Conservation (phyloP, 2,113 vertebrate species). For the Microtus oregoni region DNA sequence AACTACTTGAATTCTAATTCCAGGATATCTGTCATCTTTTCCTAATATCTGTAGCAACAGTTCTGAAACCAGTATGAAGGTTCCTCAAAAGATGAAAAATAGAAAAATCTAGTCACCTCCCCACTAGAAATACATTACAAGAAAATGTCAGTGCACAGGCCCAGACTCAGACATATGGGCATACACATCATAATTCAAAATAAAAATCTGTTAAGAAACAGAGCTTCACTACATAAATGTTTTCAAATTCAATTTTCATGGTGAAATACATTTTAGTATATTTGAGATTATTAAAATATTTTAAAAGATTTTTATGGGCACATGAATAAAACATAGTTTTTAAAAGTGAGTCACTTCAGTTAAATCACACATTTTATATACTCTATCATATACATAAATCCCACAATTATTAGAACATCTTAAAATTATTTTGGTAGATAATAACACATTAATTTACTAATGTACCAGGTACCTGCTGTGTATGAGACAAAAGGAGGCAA, state of each 20-base stretch:
- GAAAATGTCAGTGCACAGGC: neutral
- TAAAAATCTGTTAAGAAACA: constrained; percentile 24
- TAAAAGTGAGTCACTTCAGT: neutral
- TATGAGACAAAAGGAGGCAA: neutral
- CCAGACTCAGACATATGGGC: neutral
- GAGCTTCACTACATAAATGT: neutral
- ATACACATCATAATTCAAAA: neutral
- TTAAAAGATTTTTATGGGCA: neutral
- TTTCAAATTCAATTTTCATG: neutral
- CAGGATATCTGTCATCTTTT: neutral
- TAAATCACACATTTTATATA: neutral
- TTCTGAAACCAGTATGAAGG: neutral
- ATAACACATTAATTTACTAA: constrained; percentile 39
- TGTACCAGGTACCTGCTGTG: neutral
- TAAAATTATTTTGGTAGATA: constrained; percentile 37
- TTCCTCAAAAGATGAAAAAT: neutral
- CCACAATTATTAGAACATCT: neutral
- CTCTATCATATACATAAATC: neutral
- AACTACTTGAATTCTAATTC: neutral
- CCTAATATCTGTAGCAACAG: neutral
- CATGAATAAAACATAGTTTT: neutral
- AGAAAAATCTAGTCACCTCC: neutral
- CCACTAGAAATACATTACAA: neutral
- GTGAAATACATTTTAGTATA: neutral
- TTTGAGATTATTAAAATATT: neutral